A percentile compares a stretch with the other conserved stretches of the same genome.
phyloP scores from a whole-genome alignment of 2,888 invertebrate species.

The Rhagonycha fulva region DNA sequence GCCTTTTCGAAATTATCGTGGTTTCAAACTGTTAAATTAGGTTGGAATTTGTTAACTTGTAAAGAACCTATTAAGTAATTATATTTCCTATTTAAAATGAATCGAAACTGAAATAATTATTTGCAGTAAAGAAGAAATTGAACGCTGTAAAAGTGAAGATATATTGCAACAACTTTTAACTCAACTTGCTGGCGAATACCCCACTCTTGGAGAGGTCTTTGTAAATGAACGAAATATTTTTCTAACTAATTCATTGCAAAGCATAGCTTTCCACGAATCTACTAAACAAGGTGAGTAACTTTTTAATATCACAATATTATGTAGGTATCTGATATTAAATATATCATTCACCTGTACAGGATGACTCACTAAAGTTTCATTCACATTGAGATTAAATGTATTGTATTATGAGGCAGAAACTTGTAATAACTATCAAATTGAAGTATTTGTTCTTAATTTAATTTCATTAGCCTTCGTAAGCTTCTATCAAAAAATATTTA shows the following conservation, averaged over 20 bases:
- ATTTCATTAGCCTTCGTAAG: too few species aligned
- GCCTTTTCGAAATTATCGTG: constrained; percentile 84
- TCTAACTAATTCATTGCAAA: constrained; percentile 85
- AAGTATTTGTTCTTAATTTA: too few species aligned
- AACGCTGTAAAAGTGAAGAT: constrained; percentile 90
- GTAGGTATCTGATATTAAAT: too few species aligned
- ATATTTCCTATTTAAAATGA: constrained; percentile 2
- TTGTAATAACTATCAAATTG: too few species aligned
- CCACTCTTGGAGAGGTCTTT: constrained; percentile 88
- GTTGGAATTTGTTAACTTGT: constrained; percentile 82
- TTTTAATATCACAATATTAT: not conserved
- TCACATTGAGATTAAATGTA: too few species aligned
- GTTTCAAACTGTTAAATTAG: constrained; percentile 86
- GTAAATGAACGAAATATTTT: constrained; percentile 92
- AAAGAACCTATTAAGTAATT: constrained; percentile 78
- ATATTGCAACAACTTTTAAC: constrained; percentile 88
- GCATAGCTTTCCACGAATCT: constrained; percentile 58
- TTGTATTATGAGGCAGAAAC: too few species aligned
- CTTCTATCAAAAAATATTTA: too few species aligned
- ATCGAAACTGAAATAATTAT: constrained; percentile 1
- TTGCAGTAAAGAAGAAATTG: constrained; percentile 87
- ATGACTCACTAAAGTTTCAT: too few species aligned
- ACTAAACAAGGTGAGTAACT: not conserved
- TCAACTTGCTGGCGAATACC: constrained; percentile 93
- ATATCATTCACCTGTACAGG: too few species aligned